These are phyloP conservation scores for Popillia japonica DNA, from an alignment of 1,140 invertebrate species.

Conservation along the genomic window DNA sequence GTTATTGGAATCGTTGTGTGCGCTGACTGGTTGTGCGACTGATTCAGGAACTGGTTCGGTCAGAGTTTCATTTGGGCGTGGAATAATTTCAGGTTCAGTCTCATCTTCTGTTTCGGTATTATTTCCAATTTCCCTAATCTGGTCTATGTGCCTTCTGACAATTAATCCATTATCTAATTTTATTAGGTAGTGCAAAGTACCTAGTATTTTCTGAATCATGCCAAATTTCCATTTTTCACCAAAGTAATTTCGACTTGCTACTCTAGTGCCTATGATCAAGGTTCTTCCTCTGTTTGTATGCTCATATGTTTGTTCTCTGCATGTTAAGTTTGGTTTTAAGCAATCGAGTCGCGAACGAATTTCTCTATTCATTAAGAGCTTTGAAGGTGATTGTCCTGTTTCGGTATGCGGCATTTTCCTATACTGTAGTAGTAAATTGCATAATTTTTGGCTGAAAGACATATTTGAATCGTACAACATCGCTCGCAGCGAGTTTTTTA, in stretches of 20 bases:
- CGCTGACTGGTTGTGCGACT: too few species aligned
- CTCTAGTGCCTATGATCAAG: not conserved
- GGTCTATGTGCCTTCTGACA: not conserved
- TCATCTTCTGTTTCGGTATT: not conserved
- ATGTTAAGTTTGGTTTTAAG: not conserved
- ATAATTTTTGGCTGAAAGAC: not conserved
- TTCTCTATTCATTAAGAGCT: slow-evolving; percentile 13
- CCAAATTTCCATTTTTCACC: slow-evolving; percentile 27
- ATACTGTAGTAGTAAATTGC: not conserved
- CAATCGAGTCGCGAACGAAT: not conserved
- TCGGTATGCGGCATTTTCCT: slow-evolving; percentile 5
- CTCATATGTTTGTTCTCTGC: not conserved
- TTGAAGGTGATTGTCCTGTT: not conserved
- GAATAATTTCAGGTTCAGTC: slow-evolving; percentile 40
- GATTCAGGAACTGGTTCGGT: too few species aligned
- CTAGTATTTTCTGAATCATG: not conserved
- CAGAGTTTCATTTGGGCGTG: slow-evolving; percentile 58
- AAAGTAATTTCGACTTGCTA: not conserved
- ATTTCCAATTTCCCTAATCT: not conserved
- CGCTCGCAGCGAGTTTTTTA: too few species aligned
- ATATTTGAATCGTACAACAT: too few species aligned
- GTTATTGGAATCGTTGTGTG: too few species aligned
- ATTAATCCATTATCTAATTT: not conserved
- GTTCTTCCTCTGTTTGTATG: not conserved
- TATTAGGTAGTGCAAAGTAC: not conserved